These are phyloP conservation scores for Hucho hucho DNA, from an alignment of 2,113 vertebrate species.

Conservation along the genomic window DNA sequence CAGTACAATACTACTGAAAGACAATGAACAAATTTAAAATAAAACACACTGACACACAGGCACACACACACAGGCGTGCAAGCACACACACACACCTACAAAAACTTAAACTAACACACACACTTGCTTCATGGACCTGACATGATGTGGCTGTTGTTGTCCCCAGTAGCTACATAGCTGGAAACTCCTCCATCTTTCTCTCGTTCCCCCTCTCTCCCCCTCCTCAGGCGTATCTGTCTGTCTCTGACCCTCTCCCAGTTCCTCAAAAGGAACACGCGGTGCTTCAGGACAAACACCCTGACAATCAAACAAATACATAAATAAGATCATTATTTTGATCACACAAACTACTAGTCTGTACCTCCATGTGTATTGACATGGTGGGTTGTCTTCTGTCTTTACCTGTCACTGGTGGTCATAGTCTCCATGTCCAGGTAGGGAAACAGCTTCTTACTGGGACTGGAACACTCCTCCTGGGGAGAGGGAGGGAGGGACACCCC, in stretches of 20 bases:
- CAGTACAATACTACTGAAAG: constrained; percentile 8
- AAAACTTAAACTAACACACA: constrained; percentile 76
- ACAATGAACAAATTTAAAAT: constrained; percentile 28
- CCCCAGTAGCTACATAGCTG: constrained; percentile 53
- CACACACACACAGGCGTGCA: constrained; percentile 27
- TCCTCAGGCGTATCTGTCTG: constrained; percentile 85
- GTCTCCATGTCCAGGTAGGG: constrained; percentile 89
- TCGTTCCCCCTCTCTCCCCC: constrained; percentile 47
- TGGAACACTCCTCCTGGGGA: constrained; percentile 58
- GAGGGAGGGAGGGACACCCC: constrained; percentile 25
- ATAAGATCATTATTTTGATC: constrained; percentile 2
- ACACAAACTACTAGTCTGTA: constrained; percentile 39
- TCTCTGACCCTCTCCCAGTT: constrained; percentile 93
- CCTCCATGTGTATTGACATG: neutral
- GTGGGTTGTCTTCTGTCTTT: neutral
- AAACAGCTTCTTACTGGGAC: constrained; percentile 76
- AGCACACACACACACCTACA: constrained; percentile 65
- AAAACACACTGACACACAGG: constrained; percentile 29
- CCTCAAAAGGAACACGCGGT: constrained; percentile 89
- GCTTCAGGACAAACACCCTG: constrained; percentile 92
- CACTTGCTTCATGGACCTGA: constrained; percentile 78
- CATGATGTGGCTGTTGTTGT: constrained; percentile 69
- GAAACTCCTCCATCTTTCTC: constrained; percentile 40
- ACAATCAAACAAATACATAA: neutral
- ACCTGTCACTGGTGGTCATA: constrained; percentile 87